Percentiles rank a stretch among this genome's conserved stretches.
Evolutionary conservation across 2,888 invertebrate genomes (phyloP).

Genomic region (Belgica antarctica): DNA sequence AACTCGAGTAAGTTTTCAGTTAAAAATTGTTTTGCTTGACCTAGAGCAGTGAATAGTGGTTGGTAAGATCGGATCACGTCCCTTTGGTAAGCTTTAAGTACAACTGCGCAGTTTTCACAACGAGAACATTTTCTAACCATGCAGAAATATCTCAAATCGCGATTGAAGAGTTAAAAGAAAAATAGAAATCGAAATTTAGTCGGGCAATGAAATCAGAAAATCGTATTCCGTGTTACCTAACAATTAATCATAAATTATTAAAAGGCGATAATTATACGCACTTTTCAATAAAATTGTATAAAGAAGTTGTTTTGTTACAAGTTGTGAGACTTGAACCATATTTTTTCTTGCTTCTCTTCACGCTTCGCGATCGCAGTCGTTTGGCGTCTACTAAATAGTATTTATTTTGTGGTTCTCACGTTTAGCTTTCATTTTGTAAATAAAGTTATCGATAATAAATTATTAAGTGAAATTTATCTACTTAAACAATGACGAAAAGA

Average conservation of each 20-base stretch:
- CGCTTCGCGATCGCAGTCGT: neutral
- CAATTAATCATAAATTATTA: constrained; percentile 37
- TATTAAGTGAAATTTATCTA: constrained; percentile 42
- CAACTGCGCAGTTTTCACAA: constrained; percentile 7
- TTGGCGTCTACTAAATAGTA: no score
- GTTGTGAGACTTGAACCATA: neutral
- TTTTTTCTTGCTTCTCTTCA: neutral
- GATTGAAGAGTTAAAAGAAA: neutral
- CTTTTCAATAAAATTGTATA: constrained; percentile 7
- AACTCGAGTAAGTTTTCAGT: no score
- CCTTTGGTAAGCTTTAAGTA: neutral
- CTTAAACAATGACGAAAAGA: constrained; percentile 37
- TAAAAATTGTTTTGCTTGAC: no score
- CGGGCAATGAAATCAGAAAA: neutral
- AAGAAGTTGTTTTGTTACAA: neutral
- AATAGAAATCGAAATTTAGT: constrained; percentile 14
- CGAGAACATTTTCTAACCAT: no score
- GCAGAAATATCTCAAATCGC: no score
- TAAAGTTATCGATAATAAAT: constrained; percentile 32
- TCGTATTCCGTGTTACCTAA: constrained; percentile 39
- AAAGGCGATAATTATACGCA: constrained; percentile 34
- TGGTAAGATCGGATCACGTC: no score
- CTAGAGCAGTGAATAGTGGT: no score
- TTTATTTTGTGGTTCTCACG: neutral
- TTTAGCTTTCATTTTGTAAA: neutral